phyloP scores from a whole-genome alignment of 2,888 invertebrate genomes.

The Labia minor region DNA sequence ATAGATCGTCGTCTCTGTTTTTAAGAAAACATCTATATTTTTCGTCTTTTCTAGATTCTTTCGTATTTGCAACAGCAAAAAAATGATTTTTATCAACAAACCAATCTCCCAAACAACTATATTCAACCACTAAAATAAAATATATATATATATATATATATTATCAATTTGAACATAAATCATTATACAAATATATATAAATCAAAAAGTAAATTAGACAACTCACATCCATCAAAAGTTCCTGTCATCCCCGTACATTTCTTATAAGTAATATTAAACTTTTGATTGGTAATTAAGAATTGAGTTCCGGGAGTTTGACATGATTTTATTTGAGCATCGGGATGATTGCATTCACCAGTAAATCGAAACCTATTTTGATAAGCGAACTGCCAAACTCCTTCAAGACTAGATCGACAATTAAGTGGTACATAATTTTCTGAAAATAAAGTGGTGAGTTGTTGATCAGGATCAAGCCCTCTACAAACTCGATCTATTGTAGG shows the following conservation, averaged over 20 bases:
- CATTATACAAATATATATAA: background rate
- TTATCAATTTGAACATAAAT: constrained; percentile 17
- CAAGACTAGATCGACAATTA: constrained; percentile 82
- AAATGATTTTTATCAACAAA: constrained; percentile 92
- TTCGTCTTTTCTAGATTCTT: constrained; percentile 89
- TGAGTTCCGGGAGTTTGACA: constrained; percentile 94
- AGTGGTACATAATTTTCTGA: constrained; percentile 82
- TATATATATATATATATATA: constrained; percentile 7
- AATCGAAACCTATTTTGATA: constrained; percentile 82
- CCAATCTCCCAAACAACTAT: constrained; percentile 90
- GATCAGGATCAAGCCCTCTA: constrained; percentile 58
- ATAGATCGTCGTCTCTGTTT: constrained; percentile 87
- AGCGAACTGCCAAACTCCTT: constrained; percentile 94
- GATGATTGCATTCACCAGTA: constrained; percentile 82
- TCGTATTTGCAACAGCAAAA: constrained; percentile 94
- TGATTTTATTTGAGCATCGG: constrained; percentile 79
- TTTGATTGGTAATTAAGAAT: constrained; percentile 91
- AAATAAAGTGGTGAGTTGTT: constrained; percentile 73
- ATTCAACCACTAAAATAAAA: constrained; percentile 59
- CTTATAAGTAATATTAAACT: constrained; percentile 89
- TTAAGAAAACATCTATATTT: constrained; percentile 88
- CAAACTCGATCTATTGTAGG: constrained; percentile 71
- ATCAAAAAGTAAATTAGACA: background rate
- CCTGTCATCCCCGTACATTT: constrained; percentile 82
- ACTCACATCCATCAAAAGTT: constrained; percentile 77